Conservation (phyloP, 2,113 vertebrate genomes). For the Oxyruncus cristatus region DNA sequence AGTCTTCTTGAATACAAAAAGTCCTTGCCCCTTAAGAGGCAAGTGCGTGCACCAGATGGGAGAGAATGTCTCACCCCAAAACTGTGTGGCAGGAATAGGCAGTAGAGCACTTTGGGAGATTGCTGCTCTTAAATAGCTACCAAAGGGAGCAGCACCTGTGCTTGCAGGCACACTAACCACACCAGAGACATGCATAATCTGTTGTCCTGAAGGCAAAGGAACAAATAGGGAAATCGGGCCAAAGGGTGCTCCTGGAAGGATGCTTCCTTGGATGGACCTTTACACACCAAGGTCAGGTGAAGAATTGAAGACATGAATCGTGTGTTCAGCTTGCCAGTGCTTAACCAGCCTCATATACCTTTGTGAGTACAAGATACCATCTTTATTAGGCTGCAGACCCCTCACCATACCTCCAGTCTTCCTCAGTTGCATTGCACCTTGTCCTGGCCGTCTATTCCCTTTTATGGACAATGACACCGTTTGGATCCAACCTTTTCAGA, state of each 20-base stretch:
- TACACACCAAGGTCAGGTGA: background rate
- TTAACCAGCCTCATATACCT: background rate
- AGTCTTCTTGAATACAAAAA: background rate
- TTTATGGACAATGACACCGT: background rate
- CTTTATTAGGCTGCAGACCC: background rate
- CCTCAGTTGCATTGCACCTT: background rate
- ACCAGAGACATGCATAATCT: background rate
- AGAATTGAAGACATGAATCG: background rate
- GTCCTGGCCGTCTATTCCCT: background rate
- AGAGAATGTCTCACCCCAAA: background rate
- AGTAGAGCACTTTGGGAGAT: background rate
- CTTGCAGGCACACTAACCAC: background rate
- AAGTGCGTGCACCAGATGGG: accelerated
- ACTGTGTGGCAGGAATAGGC: background rate
- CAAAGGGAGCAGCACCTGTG: background rate
- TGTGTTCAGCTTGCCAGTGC: background rate
- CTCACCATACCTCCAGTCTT: background rate
- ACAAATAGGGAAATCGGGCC: background rate
- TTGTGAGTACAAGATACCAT: background rate
- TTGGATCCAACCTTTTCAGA: background rate
- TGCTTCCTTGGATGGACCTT: background rate
- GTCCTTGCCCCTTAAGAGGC: background rate
- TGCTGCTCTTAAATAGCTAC: background rate
- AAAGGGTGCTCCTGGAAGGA: background rate
- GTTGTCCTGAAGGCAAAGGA: background rate